phyloP scores from a whole-genome alignment of 1,140 invertebrate genomes.

The Drosophila kikkawai region DNA sequence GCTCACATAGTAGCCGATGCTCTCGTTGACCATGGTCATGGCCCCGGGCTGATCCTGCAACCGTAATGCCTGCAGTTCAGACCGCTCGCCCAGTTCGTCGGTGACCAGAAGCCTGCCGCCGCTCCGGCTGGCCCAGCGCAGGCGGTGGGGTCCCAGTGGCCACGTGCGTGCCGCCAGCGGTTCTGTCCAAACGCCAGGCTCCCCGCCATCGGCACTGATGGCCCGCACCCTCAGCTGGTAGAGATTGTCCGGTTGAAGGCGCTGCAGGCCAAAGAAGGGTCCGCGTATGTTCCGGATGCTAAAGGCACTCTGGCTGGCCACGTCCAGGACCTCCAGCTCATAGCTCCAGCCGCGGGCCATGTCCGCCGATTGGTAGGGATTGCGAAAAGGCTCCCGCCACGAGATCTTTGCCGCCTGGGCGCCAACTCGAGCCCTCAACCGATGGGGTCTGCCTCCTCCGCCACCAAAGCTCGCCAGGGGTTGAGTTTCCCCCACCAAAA shows the following conservation, averaged over 20 bases:
- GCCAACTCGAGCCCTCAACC: conserved; percentile 92
- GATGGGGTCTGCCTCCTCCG: conserved; percentile 90
- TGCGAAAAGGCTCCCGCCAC: conserved; percentile 91
- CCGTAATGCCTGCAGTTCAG: neutral
- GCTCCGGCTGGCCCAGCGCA: conserved; percentile 90
- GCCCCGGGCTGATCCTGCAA: conserved; percentile 10
- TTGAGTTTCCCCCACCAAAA: conserved; percentile 85
- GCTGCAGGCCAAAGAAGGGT: conserved; percentile 88
- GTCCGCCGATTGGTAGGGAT: conserved; percentile 92
- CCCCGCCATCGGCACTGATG: conserved; percentile 87
- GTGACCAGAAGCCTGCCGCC: conserved; percentile 88
- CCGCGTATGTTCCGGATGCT: conserved; percentile 87
- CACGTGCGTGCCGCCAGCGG: conserved; percentile 90
- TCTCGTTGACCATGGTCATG: conserved; percentile 64
- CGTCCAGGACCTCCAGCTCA: conserved; percentile 90
- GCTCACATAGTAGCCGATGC: conserved; percentile 62
- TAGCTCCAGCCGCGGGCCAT: conserved; percentile 95
- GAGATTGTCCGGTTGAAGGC: conserved; percentile 90
- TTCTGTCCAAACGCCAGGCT: conserved; percentile 93
- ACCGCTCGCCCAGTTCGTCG: conserved; percentile 90
- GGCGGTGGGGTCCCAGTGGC: conserved; percentile 73
- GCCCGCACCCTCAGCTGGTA: conserved; percentile 90
- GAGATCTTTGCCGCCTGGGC: conserved; percentile 90
- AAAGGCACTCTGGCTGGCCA: conserved; percentile 84
- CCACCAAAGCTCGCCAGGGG: conserved; percentile 88